phyloP scores from a whole-genome alignment of 30 jellyfish, hydroid and myxozoan species.

The Sanderia malayensis region DNA sequence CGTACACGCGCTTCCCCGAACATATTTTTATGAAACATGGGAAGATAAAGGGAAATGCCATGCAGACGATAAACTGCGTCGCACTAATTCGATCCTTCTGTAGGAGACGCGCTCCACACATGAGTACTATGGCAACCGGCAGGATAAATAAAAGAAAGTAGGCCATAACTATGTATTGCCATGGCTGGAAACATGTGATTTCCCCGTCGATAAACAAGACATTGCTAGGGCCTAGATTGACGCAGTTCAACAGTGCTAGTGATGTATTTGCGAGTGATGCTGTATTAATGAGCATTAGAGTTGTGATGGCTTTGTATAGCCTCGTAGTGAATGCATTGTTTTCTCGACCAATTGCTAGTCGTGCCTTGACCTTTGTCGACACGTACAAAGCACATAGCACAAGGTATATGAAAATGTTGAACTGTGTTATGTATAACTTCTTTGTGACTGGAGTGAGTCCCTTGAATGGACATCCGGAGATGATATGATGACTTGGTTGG shows the following conservation, averaged over 20 bases:
- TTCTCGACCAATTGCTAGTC: background rate
- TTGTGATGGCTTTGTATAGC: slow-evolving; percentile 7
- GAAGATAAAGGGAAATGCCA: background rate
- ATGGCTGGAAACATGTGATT: slow-evolving; percentile 20
- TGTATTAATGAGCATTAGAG: slow-evolving; percentile 5
- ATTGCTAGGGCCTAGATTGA: background rate
- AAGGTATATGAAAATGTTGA: slow-evolving; percentile 11
- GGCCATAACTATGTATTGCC: slow-evolving; percentile 29
- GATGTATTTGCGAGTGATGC: slow-evolving; percentile 17
- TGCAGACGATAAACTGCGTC: background rate
- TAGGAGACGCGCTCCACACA: background rate
- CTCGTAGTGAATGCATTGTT: background rate
- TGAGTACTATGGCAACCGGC: slow-evolving; percentile 13
- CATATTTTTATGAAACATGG: no score
- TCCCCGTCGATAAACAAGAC: slow-evolving; percentile 49
- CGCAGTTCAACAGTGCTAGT: slow-evolving; percentile 16
- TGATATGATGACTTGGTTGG: slow-evolving; percentile 9
- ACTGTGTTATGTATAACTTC: slow-evolving; percentile 2
- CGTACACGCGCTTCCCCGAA: background rate
- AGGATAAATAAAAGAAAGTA: slow-evolving; percentile 17
- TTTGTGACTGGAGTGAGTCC: slow-evolving; percentile 39
- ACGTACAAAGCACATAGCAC: slow-evolving; percentile 3
- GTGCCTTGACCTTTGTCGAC: background rate
- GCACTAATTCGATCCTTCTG: background rate
- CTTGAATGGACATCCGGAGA: slow-evolving; percentile 18